Evolutionary conservation across 2,888 invertebrate genomes (phyloP), one percentile per base, ranked within the genome.

Genomic region (Eledona agricola): DNA sequence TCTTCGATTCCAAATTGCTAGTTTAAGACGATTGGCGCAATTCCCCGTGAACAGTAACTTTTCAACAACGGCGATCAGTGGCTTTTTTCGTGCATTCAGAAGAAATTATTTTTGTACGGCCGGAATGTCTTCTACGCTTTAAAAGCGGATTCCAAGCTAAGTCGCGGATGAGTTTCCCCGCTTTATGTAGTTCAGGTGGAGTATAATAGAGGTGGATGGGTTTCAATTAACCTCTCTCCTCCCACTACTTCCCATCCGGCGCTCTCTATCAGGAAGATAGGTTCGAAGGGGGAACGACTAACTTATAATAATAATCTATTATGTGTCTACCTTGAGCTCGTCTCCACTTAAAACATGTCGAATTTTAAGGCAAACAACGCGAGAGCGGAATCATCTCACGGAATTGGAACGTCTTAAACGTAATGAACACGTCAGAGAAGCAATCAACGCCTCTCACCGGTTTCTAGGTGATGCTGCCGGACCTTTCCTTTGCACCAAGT

Each of bases 181-280:
- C 69, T 71, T 68, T 66, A 65, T 62, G 58, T 62, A 64, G 59
- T 63, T 71, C 72, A 73, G 74, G 74, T 74, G 71, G 68, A 71
- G 67, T 70, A 66, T 66, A 74, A 73, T 72, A 66, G 71, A 72
- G 72, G 72, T 72, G 69, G 72, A 73, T 72, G 69, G 72, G 65
- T 73, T 74, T 74, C 73, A 74, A 74, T 74, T 74, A 74, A 73
- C 73, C 72, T 73, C 67, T 58, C 64, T 59, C 61, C 49, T 55
- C 51, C 55, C 55, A 57, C 60, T 56, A 51, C 43, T 50, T 50
- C 32, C 58, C 42, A 53, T 55, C 53, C 56, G 55, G n/a, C n/a
- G n/a, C n/a, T n/a, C 54, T 51, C 58, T 55, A 60, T 63, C 59
- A 55, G 63, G 59, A 59, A 61, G 60, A 60, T 60, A 65, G 66